Evolutionary conservation across 1,140 invertebrate genomes (phyloP).

Genomic region (Spodoptera litura): DNA sequence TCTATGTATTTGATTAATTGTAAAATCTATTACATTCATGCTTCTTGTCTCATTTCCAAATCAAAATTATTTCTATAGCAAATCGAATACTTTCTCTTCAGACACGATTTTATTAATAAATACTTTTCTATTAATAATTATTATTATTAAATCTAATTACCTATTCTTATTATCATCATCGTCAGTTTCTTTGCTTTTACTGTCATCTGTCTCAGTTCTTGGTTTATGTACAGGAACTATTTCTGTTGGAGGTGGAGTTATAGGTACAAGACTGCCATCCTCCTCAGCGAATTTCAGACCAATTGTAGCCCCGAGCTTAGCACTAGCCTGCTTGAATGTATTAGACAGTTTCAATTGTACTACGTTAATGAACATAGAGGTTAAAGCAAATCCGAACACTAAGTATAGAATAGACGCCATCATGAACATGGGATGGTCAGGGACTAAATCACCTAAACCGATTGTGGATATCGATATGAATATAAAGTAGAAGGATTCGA

Average conservation of each 20-base stretch:
- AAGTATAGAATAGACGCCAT: constrained; percentile 97
- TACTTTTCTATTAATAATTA: not conserved
- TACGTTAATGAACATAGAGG: constrained; percentile 98
- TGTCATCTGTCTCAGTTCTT: constrained; percentile 61
- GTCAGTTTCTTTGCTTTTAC: constrained; percentile 64
- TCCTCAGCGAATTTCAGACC: constrained; percentile 91
- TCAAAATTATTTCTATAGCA: constrained; percentile 14
- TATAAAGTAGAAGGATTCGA: constrained; percentile 97
- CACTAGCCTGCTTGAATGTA: constrained; percentile 93
- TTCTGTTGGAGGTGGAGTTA: constrained; percentile 79
- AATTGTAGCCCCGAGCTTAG: constrained; percentile 94
- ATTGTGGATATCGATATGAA: constrained; percentile 98
- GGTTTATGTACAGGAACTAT: constrained; percentile 78
- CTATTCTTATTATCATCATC: constrained; percentile 71
- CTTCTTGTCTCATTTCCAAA: not conserved
- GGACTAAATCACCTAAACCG: constrained; percentile 96
- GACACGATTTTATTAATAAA: constrained; percentile 4
- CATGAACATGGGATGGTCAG: constrained; percentile 95
- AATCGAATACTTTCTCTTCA: constrained; percentile 6
- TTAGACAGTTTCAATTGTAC: constrained; percentile 95
- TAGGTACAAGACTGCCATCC: constrained; percentile 85
- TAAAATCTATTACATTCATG: not conserved
- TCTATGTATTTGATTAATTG: constrained; percentile 1
- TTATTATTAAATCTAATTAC: constrained; percentile 55
- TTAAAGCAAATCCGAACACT: constrained; percentile 96